Conservation (phyloP, 2,888 invertebrate species). For the Amphipoea lucens region DNA sequence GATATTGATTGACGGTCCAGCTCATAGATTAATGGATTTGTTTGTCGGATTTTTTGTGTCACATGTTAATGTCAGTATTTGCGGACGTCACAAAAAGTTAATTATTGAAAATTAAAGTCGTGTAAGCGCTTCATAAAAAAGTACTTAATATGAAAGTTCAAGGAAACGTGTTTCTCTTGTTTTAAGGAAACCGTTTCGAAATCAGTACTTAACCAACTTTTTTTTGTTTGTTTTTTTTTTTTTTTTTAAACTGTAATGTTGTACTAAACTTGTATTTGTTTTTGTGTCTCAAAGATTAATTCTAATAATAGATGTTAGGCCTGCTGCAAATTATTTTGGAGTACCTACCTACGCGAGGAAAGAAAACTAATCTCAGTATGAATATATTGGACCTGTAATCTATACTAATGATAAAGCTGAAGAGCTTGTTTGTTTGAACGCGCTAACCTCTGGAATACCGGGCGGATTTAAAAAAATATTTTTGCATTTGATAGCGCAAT, state of each 20-base stretch:
- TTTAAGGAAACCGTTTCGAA: not conserved
- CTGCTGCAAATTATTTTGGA: not conserved
- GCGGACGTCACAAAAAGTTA: constrained; percentile 32
- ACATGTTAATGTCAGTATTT: constrained; percentile 26
- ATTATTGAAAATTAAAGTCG: constrained; percentile 24
- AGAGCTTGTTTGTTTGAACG: not conserved
- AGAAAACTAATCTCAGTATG: not conserved
- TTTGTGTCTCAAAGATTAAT: not conserved
- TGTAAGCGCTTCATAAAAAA: constrained; percentile 6
- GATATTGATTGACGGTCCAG: constrained; percentile 74
- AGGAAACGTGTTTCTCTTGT: constrained; percentile 15
- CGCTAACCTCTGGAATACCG: not conserved
- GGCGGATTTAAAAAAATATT: not conserved
- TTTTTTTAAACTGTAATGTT: not conserved
- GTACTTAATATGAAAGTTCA: constrained; percentile 18
- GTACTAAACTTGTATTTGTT: too few species aligned
- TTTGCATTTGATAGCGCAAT: not conserved
- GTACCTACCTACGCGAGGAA: not conserved
- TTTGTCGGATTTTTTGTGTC: constrained; percentile 53
- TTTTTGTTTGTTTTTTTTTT: too few species aligned
- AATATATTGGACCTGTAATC: not conserved
- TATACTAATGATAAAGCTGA: not conserved
- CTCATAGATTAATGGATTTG: constrained; percentile 62
- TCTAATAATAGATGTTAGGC: not conserved
- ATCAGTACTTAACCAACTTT: not conserved